These are phyloP conservation scores for Rhinoderma darwinii DNA, from an alignment of 2,113 vertebrate genomes.

Conservation along the genomic window DNA sequence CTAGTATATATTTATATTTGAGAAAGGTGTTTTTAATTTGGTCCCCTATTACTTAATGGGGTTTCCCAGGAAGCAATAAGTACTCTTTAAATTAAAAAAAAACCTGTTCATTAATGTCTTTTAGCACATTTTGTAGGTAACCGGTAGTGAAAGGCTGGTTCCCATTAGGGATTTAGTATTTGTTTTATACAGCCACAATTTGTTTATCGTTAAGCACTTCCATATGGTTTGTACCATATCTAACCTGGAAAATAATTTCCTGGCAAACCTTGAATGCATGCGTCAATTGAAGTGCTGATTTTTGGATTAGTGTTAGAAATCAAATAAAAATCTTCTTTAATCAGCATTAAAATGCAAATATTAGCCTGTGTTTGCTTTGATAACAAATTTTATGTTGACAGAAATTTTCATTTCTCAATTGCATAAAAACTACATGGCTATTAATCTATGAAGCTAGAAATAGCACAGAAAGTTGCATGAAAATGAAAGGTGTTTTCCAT, in stretches of 20 bases:
- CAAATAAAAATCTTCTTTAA: neutral
- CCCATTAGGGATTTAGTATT: conserved; percentile 56
- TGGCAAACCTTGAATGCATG: conserved; percentile 27
- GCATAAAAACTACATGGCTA: neutral
- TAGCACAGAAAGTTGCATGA: too few relatives aligned
- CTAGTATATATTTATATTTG: too few relatives aligned
- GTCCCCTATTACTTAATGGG: too few relatives aligned
- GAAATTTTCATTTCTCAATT: neutral
- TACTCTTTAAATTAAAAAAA: too few relatives aligned
- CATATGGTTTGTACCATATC: conserved; percentile 52
- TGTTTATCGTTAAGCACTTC: conserved; percentile 47
- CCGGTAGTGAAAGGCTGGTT: conserved; percentile 66
- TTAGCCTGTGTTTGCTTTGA: neutral
- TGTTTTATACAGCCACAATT: conserved; percentile 54
- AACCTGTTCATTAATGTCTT: conserved; percentile 53
- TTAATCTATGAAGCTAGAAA: too few relatives aligned
- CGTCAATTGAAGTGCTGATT: conserved; percentile 1
- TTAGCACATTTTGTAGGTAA: conserved; percentile 58
- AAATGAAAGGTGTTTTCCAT: too few relatives aligned
- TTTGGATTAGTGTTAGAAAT: neutral
- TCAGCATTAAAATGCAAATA: neutral
- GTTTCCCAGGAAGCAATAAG: too few relatives aligned
- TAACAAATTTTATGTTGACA: neutral
- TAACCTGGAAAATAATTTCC: conserved; percentile 58
- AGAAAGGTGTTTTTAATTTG: too few relatives aligned